Conservation (phyloP, 2,113 vertebrate genomes). For the Cyanistes caeruleus region DNA sequence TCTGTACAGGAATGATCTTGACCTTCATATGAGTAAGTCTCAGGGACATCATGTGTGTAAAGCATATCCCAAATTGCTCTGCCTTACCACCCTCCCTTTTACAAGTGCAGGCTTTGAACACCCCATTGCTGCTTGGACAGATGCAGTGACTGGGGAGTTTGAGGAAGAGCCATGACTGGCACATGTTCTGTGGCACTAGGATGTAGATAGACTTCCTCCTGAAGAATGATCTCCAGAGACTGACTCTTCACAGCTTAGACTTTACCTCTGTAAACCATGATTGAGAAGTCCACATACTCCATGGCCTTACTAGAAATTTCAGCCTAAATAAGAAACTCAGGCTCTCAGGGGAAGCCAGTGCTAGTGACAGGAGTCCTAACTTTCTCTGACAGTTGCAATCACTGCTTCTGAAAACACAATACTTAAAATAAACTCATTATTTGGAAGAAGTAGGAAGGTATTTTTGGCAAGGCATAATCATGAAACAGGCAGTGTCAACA, state of each 20-base stretch:
- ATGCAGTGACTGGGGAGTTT: background rate
- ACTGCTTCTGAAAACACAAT: background rate
- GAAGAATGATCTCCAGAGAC: background rate
- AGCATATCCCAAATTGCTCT: background rate
- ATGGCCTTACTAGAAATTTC: background rate
- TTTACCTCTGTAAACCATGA: background rate
- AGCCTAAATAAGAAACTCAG: background rate
- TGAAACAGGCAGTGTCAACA: background rate
- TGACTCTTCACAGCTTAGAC: background rate
- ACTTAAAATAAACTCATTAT: background rate
- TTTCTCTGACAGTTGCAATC: background rate
- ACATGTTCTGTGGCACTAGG: background rate
- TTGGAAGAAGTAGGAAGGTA: background rate
- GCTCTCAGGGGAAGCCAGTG: background rate
- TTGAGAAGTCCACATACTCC: background rate
- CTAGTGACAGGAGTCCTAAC: background rate
- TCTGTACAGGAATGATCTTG: background rate
- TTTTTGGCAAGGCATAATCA: background rate
- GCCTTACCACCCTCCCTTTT: background rate
- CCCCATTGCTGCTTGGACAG: background rate
- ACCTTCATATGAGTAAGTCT: background rate
- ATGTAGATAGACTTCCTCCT: rapidly evolving
- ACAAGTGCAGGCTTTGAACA: rapidly evolving
- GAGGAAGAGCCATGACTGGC: background rate
- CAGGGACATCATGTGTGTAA: background rate